Evolutionary conservation across 1,140 invertebrate genomes (phyloP).

Genomic region (Phenacoccus solenopsis): DNA sequence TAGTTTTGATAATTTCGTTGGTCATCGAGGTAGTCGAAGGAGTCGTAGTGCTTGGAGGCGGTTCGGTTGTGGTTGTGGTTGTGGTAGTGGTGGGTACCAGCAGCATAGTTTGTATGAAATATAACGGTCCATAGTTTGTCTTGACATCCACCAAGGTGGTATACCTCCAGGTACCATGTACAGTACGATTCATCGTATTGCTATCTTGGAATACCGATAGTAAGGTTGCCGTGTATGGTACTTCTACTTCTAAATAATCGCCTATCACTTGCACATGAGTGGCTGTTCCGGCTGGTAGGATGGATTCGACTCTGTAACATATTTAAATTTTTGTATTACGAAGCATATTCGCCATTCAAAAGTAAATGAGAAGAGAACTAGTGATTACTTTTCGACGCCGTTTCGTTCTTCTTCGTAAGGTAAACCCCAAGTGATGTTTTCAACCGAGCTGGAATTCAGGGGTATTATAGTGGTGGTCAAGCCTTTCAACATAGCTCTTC

Average conservation of each 20-base stretch:
- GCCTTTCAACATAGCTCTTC: slow-evolving; percentile 57
- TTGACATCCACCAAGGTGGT: slow-evolving; percentile 47
- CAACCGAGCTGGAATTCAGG: slow-evolving; percentile 38
- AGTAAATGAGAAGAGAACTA: not conserved
- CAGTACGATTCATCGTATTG: slow-evolving; percentile 35
- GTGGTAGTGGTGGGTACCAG: slow-evolving; percentile 63
- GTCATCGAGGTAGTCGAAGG: slow-evolving; percentile 34
- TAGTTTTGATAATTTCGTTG: slow-evolving; percentile 14
- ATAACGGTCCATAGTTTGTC: slow-evolving; percentile 53
- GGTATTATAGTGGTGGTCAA: slow-evolving; percentile 52
- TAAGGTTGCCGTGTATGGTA: slow-evolving; percentile 55
- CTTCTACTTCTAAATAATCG: slow-evolving; percentile 53
- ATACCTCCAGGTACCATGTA: slow-evolving; percentile 46
- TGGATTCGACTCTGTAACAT: slow-evolving; percentile 40
- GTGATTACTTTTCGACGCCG: slow-evolving; percentile 40
- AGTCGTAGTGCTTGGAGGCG: slow-evolving; percentile 42
- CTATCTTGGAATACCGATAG: slow-evolving; percentile 54
- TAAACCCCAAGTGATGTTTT: slow-evolving; percentile 54
- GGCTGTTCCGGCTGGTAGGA: slow-evolving; percentile 55
- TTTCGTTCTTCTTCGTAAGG: slow-evolving; percentile 41
- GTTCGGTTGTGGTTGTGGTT: slow-evolving; percentile 53
- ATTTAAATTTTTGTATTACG: slow-evolving; percentile 10
- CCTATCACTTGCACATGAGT: slow-evolving; percentile 61
- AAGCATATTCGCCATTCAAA: slow-evolving; percentile 22
- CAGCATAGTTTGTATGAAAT: slow-evolving; percentile 56